Conservation (phyloP, 2,888 invertebrate genomes). For the Eristalis tenax region DNA sequence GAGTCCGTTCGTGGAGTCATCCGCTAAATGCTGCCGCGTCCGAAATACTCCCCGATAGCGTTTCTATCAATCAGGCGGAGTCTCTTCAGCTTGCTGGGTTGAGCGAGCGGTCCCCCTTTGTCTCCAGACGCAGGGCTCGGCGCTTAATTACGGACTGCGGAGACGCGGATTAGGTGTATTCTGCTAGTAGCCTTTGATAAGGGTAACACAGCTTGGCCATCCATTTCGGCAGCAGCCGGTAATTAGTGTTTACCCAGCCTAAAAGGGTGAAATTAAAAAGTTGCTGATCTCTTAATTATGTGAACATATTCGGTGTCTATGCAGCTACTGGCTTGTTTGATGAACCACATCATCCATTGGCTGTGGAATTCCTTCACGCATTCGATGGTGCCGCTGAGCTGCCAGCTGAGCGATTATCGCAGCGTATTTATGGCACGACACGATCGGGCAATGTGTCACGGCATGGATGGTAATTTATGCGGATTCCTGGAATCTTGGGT, state of each 20-base stretch:
- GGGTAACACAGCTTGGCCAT: conserved; percentile 5
- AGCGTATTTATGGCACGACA: conserved; percentile 50
- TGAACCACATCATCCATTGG: conserved; percentile 5
- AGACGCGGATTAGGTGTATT: conserved; percentile 44
- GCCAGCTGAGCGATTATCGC: conserved; percentile 45
- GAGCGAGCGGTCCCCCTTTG: not conserved
- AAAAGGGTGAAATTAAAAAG: conserved; percentile 54
- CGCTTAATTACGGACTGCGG: conserved; percentile 35
- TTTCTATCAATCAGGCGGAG: conserved; percentile 66
- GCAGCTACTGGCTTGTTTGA: conserved; percentile 27
- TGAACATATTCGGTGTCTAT: conserved; percentile 4
- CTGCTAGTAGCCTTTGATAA: conserved; percentile 3
- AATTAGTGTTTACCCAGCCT: conserved; percentile 47
- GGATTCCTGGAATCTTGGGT: conserved; percentile 52
- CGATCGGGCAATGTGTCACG: conserved; percentile 36
- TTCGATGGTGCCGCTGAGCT: conserved; percentile 3
- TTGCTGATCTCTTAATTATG: conserved; percentile 44
- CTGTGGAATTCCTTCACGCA: conserved; percentile 49
- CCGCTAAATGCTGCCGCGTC: conserved; percentile 32
- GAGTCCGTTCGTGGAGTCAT: conserved; percentile 22
- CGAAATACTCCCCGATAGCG: conserved; percentile 59
- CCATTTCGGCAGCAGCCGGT: conserved; percentile 15
- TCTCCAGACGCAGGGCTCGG: not conserved
- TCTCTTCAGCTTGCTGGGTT: conserved; percentile 7
- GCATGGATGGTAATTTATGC: conserved; percentile 54